Evolutionary conservation across 2,797 vertebrate species (phyloP), one percentile per base, ranked within the genome.

Genomic region (Hippoglossus hippoglossus): DNA sequence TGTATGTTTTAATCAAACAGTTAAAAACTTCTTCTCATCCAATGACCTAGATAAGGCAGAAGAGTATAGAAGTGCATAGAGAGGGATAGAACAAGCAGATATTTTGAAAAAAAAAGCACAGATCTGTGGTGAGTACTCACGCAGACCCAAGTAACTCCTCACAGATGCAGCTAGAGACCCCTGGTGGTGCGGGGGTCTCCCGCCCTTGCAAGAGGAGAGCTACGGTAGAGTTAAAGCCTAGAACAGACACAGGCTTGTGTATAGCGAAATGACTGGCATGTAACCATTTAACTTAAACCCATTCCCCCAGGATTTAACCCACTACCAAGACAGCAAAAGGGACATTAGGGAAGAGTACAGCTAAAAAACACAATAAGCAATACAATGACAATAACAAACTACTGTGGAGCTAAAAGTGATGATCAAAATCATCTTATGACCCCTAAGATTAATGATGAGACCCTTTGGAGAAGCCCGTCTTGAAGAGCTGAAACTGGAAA

Each of bases 161-260:
- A 98, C 96, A 97, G 96, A 96, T 97, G 96, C 96, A 97, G 95
- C 96, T 96, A 96, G 96, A 96, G 96, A 97, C 89, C 90, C 96
- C 97, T 46, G 58, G 58, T 46, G 58, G 31, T 26, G 92, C 90
- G 95, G 96, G 97, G 96, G 97, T 97, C 96, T 97, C 96, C 96
- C 96, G 96, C 95, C 96, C 96, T 96, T 96, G 90, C 95, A 94
- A 93, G 95, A 96, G 95, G 95, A 95, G 96, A 96, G 96, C 96
- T 97, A 98, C 94, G 64, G 87, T 87, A 86, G 88, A 97, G 96
- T 97, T 97, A 96, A 96, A 94, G 97, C 96, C 92, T 97, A 97
- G 97, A 99, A 98, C 96, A 98, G 96, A 98, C 97, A 98, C 96
- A 97, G 96, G 96, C 96, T 97, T 94, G 96, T 98, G 96, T 98